A percentile compares a stretch with the other conserved stretches of the same genome.
These are phyloP conservation scores for Heptranchias perlo DNA, from an alignment of 2,113 vertebrate species.

Conservation along the genomic window DNA sequence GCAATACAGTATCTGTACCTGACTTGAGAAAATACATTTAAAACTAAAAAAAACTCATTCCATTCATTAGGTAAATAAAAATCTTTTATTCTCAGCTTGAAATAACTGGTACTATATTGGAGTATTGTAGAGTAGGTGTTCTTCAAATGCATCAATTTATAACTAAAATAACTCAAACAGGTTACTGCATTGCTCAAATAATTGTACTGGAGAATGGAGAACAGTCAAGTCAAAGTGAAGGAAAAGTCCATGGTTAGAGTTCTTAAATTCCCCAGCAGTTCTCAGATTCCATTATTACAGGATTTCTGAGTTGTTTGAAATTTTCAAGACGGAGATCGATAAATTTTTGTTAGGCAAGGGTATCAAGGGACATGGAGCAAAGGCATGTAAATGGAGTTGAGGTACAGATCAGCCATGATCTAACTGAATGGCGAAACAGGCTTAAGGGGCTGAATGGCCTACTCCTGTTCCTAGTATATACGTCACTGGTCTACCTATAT, in stretches of 20 bases:
- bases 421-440: not conserved
- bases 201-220: not conserved
- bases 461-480: not conserved
- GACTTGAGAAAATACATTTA: not conserved
- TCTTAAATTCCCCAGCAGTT: not conserved
- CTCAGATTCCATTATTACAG: not conserved
- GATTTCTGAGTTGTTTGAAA: no score
- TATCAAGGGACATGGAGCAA: not conserved
- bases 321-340: no score
- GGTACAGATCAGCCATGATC: not conserved
- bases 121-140: not conserved
- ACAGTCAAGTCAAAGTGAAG: not conserved
- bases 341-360: no score
- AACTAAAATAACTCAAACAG: not conserved
- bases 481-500: not conserved
- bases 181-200: not conserved
- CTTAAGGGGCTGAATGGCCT: not conserved
- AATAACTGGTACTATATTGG: not conserved
- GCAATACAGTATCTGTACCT: not conserved
- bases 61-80: not conserved
- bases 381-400: not conserved
- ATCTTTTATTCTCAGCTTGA: not conserved
- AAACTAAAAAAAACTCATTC: not conserved
- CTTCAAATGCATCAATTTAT: not conserved
- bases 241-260: not conserved